Evolutionary conservation across 2,797 vertebrate genomes (phyloP), one percentile per base, ranked within the genome.

Genomic region (Parauchenoglanis punctatus): DNA sequence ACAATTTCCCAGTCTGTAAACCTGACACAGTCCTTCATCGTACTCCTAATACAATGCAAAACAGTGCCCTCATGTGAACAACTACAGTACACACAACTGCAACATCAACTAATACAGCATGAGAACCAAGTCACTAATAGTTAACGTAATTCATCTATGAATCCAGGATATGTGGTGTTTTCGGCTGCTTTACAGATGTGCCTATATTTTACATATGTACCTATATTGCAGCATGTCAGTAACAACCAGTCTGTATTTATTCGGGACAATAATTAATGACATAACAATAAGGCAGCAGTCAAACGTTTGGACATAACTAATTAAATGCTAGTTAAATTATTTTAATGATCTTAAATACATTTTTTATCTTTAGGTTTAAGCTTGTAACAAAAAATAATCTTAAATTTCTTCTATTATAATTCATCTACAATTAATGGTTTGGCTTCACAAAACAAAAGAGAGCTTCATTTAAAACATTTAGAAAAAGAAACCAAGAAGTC

Each of bases 51-150:
- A 81, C 52, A 77, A 73, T 81, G 35, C 52, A 86, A 83, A 85
- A 82, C 56, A 86, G 63, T 76, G 20, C 65, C 58, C 78, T 52
- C 58, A 52, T 1, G 77, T 83, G 88, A 72, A 72, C n/a, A 65
- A 87, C n/a, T 77, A 61, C 44, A 65, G 15, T 65, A 85, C 49
- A 28, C 6, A 49, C 44, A 18, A 81, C 44, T 58, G 68, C 84
- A 86, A 54, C 20, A 81, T 54, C 35, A 61, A 31, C 28, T 28
- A 52, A 18, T n/a, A 61, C 46, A 70, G 46, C 40, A 59, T 68
- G 25, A 85, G 13, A 61, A 67, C 78, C 23, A 58, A 65, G 2
- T 49, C 25, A 28, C 3, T 82, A 46, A 28, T 40, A 80, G 28
- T 80, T 80, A 80, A 80, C 31, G 13, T 10, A 58, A 13, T 40